Evolutionary conservation across 2,113 vertebrate genomes (phyloP).

Genomic region (Labrus mixtus): DNA sequence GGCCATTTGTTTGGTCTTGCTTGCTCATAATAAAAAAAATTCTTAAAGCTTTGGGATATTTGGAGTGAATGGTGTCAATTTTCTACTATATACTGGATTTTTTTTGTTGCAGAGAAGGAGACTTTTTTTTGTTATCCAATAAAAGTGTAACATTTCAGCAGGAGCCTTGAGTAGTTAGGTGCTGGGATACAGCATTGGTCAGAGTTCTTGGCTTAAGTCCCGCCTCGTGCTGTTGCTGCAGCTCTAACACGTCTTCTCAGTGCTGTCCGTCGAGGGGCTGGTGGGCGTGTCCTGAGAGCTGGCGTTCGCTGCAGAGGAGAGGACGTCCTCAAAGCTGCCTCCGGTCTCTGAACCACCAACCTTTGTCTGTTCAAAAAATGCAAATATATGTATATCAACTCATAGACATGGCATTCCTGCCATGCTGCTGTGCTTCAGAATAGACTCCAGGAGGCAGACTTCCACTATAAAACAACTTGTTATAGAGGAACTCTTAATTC

Average conservation of each 20-base stretch:
- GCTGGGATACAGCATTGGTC: conserved; percentile 9
- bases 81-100: not conserved
- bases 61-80: not conserved
- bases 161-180: conserved; percentile 15
- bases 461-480: not conserved
- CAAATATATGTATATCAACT: not conserved
- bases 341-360: conserved; percentile 85
- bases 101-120: not conserved
- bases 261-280: conserved; percentile 77
- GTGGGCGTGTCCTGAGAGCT: conserved; percentile 88
- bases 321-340: conserved; percentile 96
- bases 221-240: not conserved
- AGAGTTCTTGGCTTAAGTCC: conserved; percentile 42
- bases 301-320: conserved; percentile 93
- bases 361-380: conserved; percentile 85
- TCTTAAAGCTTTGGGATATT: not conserved
- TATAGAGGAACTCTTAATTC: too few species aligned
- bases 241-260: conserved; percentile 85
- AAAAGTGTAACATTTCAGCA: conserved; percentile 28
- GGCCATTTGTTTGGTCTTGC: not conserved
- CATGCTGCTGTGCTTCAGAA: conserved; percentile 1
- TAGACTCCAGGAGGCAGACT: conserved; percentile 20
- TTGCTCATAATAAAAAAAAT: not conserved
- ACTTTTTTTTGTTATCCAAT: not conserved
- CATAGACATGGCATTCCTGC: not conserved